Conservation (phyloP, 2,113 vertebrate genomes). For the Zapus hudsonius region DNA sequence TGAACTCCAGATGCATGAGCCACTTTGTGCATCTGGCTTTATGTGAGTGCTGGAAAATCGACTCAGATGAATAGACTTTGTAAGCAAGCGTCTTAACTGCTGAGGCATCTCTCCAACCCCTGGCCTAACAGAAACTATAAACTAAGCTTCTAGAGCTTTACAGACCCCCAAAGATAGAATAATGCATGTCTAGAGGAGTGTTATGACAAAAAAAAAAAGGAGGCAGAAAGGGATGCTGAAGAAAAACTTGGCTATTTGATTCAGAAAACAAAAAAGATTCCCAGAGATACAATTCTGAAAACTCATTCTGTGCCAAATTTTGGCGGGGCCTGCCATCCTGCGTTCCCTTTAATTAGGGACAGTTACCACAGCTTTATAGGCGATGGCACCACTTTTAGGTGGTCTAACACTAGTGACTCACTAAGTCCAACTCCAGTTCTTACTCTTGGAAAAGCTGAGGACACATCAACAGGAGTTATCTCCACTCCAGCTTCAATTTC, state of each 20-base stretch:
- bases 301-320: no score
- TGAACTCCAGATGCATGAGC: no score
- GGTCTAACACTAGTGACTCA: not conserved
- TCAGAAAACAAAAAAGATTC: not conserved
- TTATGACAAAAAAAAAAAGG: not conserved
- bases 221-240: not conserved
- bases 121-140: conserved; percentile 1
- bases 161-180: not conserved
- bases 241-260: not conserved
- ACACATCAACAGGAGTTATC: not conserved
- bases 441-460: not conserved
- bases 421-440: not conserved
- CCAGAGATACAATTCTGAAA: no score
- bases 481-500: not conserved
- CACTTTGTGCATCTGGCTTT: no score
- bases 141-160: not conserved
- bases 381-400: no score
- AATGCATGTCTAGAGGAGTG: not conserved
- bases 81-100: no score
- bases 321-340: no score
- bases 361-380: no score
- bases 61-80: no score
- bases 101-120: no score
- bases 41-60: no score
- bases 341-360: no score